These are phyloP conservation scores for Megaptera novaeangliae DNA, from an alignment of 2,113 vertebrate genomes.

Conservation along the genomic window DNA sequence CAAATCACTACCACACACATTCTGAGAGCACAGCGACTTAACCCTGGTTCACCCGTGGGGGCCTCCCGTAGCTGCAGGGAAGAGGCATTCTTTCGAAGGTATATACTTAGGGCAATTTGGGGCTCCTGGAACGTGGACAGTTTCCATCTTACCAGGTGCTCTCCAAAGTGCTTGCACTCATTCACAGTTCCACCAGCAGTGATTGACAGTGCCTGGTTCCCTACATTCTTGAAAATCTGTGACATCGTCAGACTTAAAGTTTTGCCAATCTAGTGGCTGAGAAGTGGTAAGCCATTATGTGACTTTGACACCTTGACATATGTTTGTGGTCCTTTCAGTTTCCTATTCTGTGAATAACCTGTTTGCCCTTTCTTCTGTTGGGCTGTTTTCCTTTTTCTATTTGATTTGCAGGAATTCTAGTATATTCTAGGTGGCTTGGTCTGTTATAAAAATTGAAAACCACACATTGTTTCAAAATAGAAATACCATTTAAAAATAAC, in stretches of 20 bases:
- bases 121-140: background rate
- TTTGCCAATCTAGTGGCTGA: background rate
- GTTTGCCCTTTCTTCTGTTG: background rate
- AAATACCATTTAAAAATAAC: conserved; percentile 16
- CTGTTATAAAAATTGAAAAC: conserved; percentile 1
- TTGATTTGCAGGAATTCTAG: background rate
- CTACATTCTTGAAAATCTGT: background rate
- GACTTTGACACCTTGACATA: background rate
- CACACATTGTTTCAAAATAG: conserved; percentile 5
- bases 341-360: background rate
- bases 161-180: background rate
- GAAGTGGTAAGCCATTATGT: background rate
- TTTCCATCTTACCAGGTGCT: background rate
- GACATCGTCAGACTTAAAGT: background rate
- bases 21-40: background rate
- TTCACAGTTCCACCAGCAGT: background rate
- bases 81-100: background rate
- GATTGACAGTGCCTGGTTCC: background rate
- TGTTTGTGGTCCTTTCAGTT: background rate
- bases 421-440: background rate
- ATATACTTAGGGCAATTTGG: background rate
- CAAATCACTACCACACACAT: background rate
- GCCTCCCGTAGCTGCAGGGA: background rate
- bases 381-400: conserved; percentile 19
- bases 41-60: background rate